Evolutionary conservation across 2,888 invertebrate species (phyloP).

Genomic region (Andrena dorsata): DNA sequence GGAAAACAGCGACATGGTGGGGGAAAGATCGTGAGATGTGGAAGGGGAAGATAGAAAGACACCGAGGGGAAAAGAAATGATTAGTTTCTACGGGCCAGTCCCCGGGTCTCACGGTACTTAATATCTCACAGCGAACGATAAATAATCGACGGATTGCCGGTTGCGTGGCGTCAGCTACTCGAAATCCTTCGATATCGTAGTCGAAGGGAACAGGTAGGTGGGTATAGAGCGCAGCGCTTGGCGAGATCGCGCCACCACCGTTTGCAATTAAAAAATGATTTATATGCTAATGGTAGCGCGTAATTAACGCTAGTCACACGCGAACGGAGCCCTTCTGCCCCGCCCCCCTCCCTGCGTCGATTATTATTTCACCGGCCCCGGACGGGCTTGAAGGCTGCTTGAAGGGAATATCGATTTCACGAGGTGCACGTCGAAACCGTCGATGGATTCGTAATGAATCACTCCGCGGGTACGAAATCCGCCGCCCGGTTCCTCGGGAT

Average conservation of each 20-base stretch:
- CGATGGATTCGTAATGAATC: constrained; percentile 71
- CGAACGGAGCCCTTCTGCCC: constrained; percentile 55
- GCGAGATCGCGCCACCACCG: constrained; percentile 58
- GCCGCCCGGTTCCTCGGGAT: constrained; percentile 43
- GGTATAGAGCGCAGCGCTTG: constrained; percentile 29
- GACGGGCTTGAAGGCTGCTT: constrained; percentile 52
- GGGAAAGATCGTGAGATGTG: not conserved
- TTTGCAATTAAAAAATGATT: constrained; percentile 80
- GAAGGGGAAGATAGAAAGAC: not conserved
- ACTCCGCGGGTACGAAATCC: constrained; percentile 58
- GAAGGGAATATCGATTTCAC: constrained; percentile 64
- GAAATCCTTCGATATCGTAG: constrained; percentile 57
- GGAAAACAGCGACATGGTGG: not conserved
- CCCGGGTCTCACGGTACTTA: constrained; percentile 79
- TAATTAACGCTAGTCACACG: constrained; percentile 76
- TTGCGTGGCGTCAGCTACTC: constrained; percentile 76
- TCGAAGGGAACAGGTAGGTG: constrained; percentile 26
- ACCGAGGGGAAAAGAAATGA: constrained; percentile 35
- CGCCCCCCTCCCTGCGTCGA: constrained; percentile 55
- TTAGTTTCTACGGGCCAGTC: constrained; percentile 64
- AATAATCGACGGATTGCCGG: constrained; percentile 78
- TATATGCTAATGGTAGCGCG: constrained; percentile 78
- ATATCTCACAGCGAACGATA: constrained; percentile 75
- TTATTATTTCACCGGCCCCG: constrained; percentile 67
- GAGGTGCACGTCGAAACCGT: constrained; percentile 55